A percentile compares a stretch with the other conserved stretches of the same genome.
phyloP scores from a whole-genome alignment of 1,140 invertebrate genomes.

The Aphelinus certus region DNA sequence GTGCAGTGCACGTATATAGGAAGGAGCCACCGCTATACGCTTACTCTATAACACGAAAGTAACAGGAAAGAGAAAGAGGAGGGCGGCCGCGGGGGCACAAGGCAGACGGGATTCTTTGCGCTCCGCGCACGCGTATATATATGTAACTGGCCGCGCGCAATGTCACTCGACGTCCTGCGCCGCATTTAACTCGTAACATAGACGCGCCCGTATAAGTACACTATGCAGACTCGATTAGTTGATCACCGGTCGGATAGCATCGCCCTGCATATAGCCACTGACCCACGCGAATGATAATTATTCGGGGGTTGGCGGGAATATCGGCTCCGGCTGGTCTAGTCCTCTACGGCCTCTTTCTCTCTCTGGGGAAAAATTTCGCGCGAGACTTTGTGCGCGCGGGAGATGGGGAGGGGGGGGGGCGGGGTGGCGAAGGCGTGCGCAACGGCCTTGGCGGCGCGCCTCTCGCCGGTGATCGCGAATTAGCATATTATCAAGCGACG shows the following conservation, averaged over 20 bases:
- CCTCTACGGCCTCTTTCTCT: neutral
- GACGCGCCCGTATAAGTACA: too few relatives aligned
- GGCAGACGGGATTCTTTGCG: conserved; percentile 29
- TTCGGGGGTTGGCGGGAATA: neutral
- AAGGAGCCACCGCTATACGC: too few relatives aligned
- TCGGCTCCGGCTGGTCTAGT: conserved; percentile 25
- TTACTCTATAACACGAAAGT: neutral
- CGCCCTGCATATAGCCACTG: too few relatives aligned
- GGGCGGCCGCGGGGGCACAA: conserved; percentile 44
- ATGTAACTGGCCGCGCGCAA: neutral
- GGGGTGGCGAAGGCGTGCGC: too few relatives aligned
- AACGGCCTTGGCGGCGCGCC: neutral
- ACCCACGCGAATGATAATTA: too few relatives aligned
- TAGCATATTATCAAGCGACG: conserved; percentile 35
- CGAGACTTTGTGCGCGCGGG: neutral
- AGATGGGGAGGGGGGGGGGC: too few relatives aligned
- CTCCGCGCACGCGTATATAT: neutral
- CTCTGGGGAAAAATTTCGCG: neutral
- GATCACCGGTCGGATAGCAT: too few relatives aligned
- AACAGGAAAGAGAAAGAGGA: conserved; percentile 43
- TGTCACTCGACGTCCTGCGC: conserved; percentile 34
- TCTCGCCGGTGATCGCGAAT: neutral
- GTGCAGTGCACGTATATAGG: too few relatives aligned
- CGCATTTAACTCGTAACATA: too few relatives aligned
- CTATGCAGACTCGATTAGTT: too few relatives aligned